A percentile compares a stretch with the other conserved stretches of the same genome.
phyloP scores from a whole-genome alignment of 2,797 vertebrate genomes.

The Chelon labrosus region DNA sequence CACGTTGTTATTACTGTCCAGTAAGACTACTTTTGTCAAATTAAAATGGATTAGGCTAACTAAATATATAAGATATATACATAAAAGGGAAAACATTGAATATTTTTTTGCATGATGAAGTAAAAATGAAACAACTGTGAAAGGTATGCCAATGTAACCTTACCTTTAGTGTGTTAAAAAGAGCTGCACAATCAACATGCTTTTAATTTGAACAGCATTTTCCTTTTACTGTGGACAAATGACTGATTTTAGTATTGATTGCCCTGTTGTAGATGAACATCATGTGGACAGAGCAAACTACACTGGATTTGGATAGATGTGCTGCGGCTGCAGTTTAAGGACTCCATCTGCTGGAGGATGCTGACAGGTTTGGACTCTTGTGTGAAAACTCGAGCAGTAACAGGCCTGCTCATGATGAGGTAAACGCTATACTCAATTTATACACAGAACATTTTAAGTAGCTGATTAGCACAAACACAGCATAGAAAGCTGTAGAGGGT shows the following conservation, averaged over 20 bases:
- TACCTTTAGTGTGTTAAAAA: neutral
- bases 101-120: too few species aligned
- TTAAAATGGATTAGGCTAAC: neutral
- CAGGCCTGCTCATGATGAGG: neutral
- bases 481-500: neutral
- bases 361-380: conserved; percentile 15
- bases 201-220: neutral
- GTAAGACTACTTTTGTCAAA: neutral
- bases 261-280: neutral
- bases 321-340: conserved; percentile 41
- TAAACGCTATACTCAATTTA: neutral
- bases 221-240: neutral
- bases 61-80: neutral
- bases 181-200: neutral
- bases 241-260: neutral
- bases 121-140: too few species aligned
- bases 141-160: neutral
- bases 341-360: conserved; percentile 77
- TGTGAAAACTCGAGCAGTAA: neutral
- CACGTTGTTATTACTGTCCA: neutral
- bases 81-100: too few species aligned
- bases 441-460: neutral
- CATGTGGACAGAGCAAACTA: neutral
- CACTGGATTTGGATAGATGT: conserved; percentile 2
- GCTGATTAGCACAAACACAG: neutral